These are phyloP conservation scores for Uria lomvia DNA, from an alignment of 2,113 vertebrate genomes.

Conservation along the genomic window DNA sequence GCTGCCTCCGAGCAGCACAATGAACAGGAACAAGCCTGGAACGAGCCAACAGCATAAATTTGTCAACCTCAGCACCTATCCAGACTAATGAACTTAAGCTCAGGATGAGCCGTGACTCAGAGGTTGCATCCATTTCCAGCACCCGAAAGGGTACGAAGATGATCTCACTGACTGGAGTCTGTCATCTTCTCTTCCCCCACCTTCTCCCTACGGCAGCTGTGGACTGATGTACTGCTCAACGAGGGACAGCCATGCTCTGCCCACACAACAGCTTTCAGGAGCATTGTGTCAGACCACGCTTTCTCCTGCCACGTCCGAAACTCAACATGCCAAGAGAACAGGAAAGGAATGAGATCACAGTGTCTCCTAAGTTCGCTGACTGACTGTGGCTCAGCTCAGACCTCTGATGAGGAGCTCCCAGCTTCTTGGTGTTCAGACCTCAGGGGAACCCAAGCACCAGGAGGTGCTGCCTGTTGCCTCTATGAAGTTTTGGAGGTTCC, in stretches of 20 bases:
- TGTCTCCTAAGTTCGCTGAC: neutral
- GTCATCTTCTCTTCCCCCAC: neutral
- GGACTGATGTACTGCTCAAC: neutral
- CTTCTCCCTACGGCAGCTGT: neutral
- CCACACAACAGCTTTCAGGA: neutral
- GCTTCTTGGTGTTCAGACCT: neutral
- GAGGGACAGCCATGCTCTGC: neutral
- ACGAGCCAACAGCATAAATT: neutral
- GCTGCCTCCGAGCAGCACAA: neutral
- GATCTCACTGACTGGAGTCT: neutral
- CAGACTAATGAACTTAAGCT: neutral
- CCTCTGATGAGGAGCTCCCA: neutral
- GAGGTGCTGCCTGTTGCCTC: neutral
- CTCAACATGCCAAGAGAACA: neutral
- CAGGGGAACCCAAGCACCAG: neutral
- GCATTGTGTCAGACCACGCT: neutral
- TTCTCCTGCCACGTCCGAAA: neutral
- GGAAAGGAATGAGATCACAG: neutral
- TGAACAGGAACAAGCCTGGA: neutral
- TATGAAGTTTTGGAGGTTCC: neutral
- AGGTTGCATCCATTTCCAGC: neutral
- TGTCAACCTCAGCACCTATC: neutral
- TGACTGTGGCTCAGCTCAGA: neutral
- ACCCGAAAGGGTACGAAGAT: neutral
- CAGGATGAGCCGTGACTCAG: neutral